A percentile compares a stretch with the other conserved stretches of the same genome.
phyloP scores from a whole-genome alignment of 2,888 invertebrate species.

The Andrena bucephala region DNA sequence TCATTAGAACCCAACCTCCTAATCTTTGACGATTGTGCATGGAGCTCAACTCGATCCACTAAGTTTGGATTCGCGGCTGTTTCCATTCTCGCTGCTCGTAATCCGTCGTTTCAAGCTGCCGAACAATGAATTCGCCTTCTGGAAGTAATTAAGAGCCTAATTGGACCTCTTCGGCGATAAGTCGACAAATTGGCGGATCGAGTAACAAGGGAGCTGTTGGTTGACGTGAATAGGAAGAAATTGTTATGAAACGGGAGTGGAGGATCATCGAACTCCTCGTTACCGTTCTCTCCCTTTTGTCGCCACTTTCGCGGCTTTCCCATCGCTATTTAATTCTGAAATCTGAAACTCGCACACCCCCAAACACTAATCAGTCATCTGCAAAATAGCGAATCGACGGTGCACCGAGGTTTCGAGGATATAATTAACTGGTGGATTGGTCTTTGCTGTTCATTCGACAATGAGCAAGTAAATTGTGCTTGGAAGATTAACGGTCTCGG shows the following conservation, averaged over 20 bases:
- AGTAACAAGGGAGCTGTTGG: conserved; percentile 15
- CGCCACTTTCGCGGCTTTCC: background rate
- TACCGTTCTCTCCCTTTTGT: background rate
- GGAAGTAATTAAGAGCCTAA: conserved; percentile 36
- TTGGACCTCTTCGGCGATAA: conserved; percentile 13
- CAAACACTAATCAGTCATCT: conserved; percentile 33
- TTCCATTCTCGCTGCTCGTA: background rate
- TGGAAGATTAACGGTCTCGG: conserved; percentile 29
- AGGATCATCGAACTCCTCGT: conserved; percentile 10
- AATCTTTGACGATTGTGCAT: conserved; percentile 18
- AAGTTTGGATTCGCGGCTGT: conserved; percentile 27
- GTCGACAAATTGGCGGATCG: conserved; percentile 26
- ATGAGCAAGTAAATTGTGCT: conserved; percentile 19
- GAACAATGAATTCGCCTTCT: conserved; percentile 31
- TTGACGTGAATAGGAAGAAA: background rate
- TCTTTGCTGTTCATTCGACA: background rate
- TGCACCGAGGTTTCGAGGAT: conserved; percentile 23
- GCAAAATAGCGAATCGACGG: conserved; percentile 15
- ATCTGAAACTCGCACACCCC: background rate
- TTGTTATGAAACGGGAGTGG: conserved; percentile 1
- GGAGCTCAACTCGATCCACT: conserved; percentile 5
- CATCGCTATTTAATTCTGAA: conserved; percentile 32
- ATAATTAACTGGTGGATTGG: conserved; percentile 44
- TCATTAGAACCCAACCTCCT: background rate
- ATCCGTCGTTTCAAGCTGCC: conserved; percentile 21